phyloP scores from a whole-genome alignment of 2,888 invertebrate genomes.

The Tineola bisselliella region DNA sequence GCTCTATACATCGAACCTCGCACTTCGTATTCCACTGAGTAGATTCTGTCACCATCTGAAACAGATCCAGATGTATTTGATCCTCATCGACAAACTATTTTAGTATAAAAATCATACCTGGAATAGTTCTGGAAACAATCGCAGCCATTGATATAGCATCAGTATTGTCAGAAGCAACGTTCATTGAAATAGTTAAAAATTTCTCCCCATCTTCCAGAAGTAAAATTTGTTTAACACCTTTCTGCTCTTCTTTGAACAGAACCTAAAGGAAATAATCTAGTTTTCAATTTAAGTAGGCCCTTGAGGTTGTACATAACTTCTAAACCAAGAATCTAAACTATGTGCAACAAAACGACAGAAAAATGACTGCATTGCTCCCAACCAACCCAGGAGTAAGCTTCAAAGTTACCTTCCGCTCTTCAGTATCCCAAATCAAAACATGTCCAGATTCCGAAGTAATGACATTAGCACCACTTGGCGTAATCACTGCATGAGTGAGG shows the following conservation, averaged over 20 bases:
- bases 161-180: conserved; percentile 60
- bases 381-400: too few species aligned
- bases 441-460: conserved; percentile 93
- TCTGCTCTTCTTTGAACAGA: conserved; percentile 84
- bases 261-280: too few species aligned
- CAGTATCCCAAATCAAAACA: conserved; percentile 84
- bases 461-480: conserved; percentile 84
- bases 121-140: conserved; percentile 75
- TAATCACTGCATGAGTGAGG: conserved; percentile 91
- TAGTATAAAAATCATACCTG: conserved; percentile 62
- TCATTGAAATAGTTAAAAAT: conserved; percentile 79
- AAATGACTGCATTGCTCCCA: too few species aligned
- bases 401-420: conserved; percentile 46
- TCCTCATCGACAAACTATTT: not conserved
- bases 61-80: conserved; percentile 21
- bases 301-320: too few species aligned
- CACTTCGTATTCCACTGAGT: conserved; percentile 84
- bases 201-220: conserved; percentile 79
- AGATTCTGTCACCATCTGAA: conserved; percentile 78
- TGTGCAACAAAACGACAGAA: too few species aligned
- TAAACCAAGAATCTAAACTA: too few species aligned
- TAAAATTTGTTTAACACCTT: conserved; percentile 78
- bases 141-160: conserved; percentile 75
- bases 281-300: too few species aligned
- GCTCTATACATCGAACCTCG: conserved; percentile 78